phyloP scores from a whole-genome alignment of 2,888 invertebrate species.

The Limnephilus marmoratus region DNA sequence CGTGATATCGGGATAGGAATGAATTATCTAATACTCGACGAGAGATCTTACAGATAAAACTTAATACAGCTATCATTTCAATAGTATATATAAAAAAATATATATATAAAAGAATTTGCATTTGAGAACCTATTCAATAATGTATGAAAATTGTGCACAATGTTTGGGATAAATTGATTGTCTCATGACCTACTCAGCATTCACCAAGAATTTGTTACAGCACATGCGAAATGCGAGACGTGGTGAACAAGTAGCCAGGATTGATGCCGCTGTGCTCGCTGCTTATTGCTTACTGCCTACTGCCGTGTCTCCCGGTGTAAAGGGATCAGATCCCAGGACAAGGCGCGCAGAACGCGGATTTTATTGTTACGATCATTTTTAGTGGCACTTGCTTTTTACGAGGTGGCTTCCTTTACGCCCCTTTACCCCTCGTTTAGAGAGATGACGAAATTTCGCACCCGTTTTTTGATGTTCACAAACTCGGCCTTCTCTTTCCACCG shows the following conservation, averaged over 20 bases:
- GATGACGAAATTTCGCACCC: constrained; percentile 62
- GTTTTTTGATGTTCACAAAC: constrained; percentile 56
- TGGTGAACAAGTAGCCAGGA: constrained; percentile 41
- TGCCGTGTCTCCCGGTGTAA: constrained; percentile 41
- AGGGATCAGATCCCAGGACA: constrained; percentile 51
- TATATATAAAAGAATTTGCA: neutral
- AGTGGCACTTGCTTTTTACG: constrained; percentile 66
- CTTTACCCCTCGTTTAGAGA: constrained; percentile 56
- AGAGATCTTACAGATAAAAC: constrained; percentile 5
- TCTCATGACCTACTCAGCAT: neutral
- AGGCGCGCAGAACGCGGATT: constrained; percentile 64
- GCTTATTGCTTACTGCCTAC: neutral
- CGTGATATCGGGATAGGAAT: neutral
- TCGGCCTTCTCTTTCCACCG: constrained; percentile 42
- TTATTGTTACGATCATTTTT: constrained; percentile 67
- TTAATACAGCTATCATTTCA: neutral
- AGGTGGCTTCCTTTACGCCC: constrained; percentile 65
- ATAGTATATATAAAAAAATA: neutral
- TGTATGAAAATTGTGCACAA: neutral
- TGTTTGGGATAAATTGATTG: neutral
- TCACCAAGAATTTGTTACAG: neutral
- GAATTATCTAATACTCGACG: neutral
- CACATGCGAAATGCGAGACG: neutral
- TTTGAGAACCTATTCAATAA: neutral
- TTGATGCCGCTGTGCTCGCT: neutral